Conservation (phyloP, 2,888 invertebrate genomes). For the Tromatobia lineatoria region DNA sequence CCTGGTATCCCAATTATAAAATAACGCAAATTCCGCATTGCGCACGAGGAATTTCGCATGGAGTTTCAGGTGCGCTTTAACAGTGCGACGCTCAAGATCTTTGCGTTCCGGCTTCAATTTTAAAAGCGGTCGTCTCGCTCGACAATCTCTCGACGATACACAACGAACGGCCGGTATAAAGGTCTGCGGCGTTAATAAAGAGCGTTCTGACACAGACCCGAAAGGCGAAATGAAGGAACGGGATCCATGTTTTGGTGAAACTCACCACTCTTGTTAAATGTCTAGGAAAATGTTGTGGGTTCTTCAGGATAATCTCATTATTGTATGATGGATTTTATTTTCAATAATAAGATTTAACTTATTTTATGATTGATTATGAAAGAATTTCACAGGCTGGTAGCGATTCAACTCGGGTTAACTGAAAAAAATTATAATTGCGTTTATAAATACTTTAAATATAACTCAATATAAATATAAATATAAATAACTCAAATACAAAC, state of each 20-base stretch:
- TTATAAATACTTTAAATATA: too few relatives aligned
- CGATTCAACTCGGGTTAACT: too few relatives aligned
- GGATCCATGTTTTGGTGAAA: background rate
- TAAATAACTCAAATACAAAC: too few relatives aligned
- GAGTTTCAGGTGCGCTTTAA: background rate
- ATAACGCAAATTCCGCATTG: conserved; percentile 47
- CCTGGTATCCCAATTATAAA: conserved; percentile 46
- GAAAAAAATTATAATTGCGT: too few relatives aligned
- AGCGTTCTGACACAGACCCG: background rate
- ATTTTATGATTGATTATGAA: too few relatives aligned
- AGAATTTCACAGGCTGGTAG: too few relatives aligned
- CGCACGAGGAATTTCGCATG: conserved; percentile 18
- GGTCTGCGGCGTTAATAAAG: conserved; percentile 12
- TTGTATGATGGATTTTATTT: too few relatives aligned
- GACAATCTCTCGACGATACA: conserved; percentile 15
- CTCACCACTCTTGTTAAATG: background rate
- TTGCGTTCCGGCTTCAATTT: conserved; percentile 34
- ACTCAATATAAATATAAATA: too few relatives aligned
- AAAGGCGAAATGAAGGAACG: background rate
- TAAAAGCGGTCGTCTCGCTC: conserved; percentile 38
- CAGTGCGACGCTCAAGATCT: background rate
- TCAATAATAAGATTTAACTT: too few relatives aligned
- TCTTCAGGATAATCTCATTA: too few relatives aligned
- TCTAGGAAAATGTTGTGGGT: background rate
- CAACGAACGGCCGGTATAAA: background rate